Evolutionary conservation across 1,140 invertebrate species (phyloP).

Genomic region (Drosophila obscura): DNA sequence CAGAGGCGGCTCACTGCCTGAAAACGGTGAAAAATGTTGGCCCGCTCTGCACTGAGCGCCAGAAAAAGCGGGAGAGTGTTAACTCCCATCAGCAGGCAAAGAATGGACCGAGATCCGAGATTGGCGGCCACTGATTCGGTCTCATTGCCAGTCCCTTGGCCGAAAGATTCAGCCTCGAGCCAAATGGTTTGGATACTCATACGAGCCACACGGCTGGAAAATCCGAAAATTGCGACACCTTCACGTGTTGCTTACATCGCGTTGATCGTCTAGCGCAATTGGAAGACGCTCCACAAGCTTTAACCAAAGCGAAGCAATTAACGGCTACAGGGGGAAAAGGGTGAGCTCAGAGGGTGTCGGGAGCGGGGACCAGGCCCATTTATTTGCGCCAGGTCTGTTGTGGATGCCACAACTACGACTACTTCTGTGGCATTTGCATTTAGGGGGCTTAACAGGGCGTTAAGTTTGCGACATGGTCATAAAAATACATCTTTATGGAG

Average conservation of each 20-base stretch:
- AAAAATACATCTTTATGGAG: slow-evolving; percentile 47
- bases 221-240: slow-evolving; percentile 74
- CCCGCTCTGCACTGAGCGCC: background rate
- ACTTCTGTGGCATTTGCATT: slow-evolving; percentile 63
- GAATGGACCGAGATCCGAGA: slow-evolving; percentile 43
- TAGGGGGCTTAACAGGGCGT: slow-evolving; percentile 77
- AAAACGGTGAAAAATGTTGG: slow-evolving; percentile 55
- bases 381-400: slow-evolving; percentile 70
- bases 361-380: slow-evolving; percentile 42
- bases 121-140: slow-evolving; percentile 56
- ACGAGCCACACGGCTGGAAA: slow-evolving; percentile 9
- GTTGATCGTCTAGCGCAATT: slow-evolving; percentile 65
- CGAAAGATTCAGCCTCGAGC: slow-evolving; percentile 43
- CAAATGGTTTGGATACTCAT: slow-evolving; percentile 22
- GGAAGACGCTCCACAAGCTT: slow-evolving; percentile 54
- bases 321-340: slow-evolving; percentile 26
- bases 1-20: slow-evolving; percentile 39
- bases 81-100: slow-evolving; percentile 25
- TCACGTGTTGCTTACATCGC: slow-evolving; percentile 68
- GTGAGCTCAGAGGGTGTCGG: background rate
- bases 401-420: too few species aligned
- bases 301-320: slow-evolving; percentile 58
- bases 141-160: slow-evolving; percentile 63
- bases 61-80: slow-evolving; percentile 59
- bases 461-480: slow-evolving; percentile 71